Evolutionary conservation across 2,113 vertebrate genomes (phyloP).

Genomic region (Oryzias melastigma): DNA sequence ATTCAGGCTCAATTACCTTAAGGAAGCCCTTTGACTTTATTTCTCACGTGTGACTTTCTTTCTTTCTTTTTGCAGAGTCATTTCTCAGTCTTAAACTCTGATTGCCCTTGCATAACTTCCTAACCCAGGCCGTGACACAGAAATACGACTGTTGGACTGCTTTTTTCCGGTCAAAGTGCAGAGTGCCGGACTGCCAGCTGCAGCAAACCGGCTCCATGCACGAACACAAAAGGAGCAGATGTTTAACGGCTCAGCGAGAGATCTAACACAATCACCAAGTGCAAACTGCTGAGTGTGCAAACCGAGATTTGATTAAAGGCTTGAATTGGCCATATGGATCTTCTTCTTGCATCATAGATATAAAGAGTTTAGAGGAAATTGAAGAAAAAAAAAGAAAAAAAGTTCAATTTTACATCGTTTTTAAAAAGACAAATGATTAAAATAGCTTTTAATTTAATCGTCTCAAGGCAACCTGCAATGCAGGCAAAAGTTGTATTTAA

Average conservation of each 20-base stretch:
- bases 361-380: not conserved
- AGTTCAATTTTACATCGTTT: too few relatives aligned
- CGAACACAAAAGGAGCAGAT: not conserved
- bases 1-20: not conserved
- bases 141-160: not conserved
- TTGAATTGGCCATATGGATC: conserved; percentile 19
- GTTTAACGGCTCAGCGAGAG: conserved; percentile 25
- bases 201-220: not conserved
- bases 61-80: not conserved
- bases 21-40: not conserved
- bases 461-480: too few relatives aligned
- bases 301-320: conserved; percentile 36
- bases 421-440: too few relatives aligned
- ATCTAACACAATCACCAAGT: conserved; percentile 40
- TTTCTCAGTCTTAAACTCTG: not conserved
- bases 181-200: not conserved
- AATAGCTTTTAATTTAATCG: too few relatives aligned
- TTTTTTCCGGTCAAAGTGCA: conserved; percentile 4
- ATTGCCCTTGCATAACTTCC: conserved; percentile 11
- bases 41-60: not conserved
- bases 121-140: not conserved
- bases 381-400: not conserved
- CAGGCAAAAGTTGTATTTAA: too few relatives aligned
- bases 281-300: not conserved
- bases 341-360: not conserved